Conservation (phyloP, 2,888 invertebrate genomes). For the Dromius quadrimaculatus region DNA sequence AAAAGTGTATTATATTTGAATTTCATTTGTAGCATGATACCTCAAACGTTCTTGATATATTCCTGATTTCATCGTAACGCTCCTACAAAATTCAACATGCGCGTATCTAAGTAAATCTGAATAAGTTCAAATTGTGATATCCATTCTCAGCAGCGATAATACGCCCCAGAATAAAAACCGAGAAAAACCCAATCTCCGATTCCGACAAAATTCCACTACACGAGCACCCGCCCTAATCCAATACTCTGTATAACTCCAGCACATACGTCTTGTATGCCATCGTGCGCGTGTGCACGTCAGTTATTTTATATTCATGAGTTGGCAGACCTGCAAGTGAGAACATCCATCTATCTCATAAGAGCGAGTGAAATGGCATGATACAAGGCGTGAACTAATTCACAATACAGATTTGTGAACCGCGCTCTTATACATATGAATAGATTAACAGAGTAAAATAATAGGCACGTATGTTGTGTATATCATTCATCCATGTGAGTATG, state of each 20-base stretch:
- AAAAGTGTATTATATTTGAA: too few species aligned
- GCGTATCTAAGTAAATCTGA: too few species aligned
- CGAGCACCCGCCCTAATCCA: slow-evolving; percentile 1
- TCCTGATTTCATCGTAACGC: too few species aligned
- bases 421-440: slow-evolving; percentile 39
- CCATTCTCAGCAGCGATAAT: too few species aligned
- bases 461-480: slow-evolving; percentile 30
- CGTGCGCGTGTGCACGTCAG: slow-evolving; percentile 2
- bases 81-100: too few species aligned
- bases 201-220: too few species aligned
- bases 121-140: too few species aligned
- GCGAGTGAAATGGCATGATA: slow-evolving; percentile 1
- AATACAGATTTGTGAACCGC: slow-evolving; percentile 20
- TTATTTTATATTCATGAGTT: slow-evolving; percentile 42
- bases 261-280: not conserved
- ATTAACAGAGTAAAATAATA: slow-evolving; percentile 41
- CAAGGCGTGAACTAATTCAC: slow-evolving; percentile 40
- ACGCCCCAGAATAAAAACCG: too few species aligned
- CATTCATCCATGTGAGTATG: slow-evolving; percentile 7
- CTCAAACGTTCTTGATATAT: too few species aligned
- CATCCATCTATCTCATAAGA: not conserved
- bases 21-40: too few species aligned
- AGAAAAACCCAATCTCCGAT: too few species aligned
- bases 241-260: not conserved
- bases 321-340: slow-evolving; percentile 12